A percentile compares a stretch with the other conserved stretches of the same genome.
Evolutionary conservation across 2,113 vertebrate genomes (phyloP).

Genomic region (Taurulus bubalis): DNA sequence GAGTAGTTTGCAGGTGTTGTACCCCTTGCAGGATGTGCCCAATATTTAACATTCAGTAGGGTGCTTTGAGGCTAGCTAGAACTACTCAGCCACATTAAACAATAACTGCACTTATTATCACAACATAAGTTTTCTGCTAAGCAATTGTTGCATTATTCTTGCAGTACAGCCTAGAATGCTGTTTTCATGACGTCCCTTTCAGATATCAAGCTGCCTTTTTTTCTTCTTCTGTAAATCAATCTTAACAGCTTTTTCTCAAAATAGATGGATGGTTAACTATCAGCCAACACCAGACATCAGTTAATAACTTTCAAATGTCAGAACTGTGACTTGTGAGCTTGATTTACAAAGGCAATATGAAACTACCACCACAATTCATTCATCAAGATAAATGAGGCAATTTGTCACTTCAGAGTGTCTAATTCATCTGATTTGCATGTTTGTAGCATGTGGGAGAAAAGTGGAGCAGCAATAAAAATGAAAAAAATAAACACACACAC

Average conservation of each 20-base stretch:
- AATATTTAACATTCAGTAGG: conserved; percentile 44
- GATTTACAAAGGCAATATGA: conserved; percentile 25
- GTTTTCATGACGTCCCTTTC: conserved; percentile 18
- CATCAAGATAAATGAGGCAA: conserved; percentile 30
- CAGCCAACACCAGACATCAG: background rate
- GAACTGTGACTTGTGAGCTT: conserved; percentile 2
- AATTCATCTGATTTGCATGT: conserved; percentile 47
- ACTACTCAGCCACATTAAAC: conserved; percentile 46
- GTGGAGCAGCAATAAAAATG: background rate
- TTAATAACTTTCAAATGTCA: conserved; percentile 11
- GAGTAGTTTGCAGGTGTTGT: conserved; percentile 35
- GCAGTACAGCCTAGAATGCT: background rate
- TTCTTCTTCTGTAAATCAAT: background rate
- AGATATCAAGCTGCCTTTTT: conserved; percentile 13
- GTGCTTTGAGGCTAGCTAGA: conserved; percentile 27
- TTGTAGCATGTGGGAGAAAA: conserved; percentile 29
- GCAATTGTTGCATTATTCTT: conserved; percentile 35
- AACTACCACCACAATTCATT: conserved; percentile 29
- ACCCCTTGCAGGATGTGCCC: conserved; percentile 8
- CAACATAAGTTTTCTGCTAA: conserved; percentile 11
- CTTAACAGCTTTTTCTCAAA: background rate
- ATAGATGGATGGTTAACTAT: background rate
- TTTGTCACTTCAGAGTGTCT: conserved; percentile 22
- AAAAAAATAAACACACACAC: background rate
- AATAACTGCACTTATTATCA: conserved; percentile 27